Percentiles rank a stretch among this genome's conserved stretches.
These are phyloP conservation scores for Venusia cambrica DNA, from an alignment of 2,888 invertebrate genomes.

Conservation along the genomic window DNA sequence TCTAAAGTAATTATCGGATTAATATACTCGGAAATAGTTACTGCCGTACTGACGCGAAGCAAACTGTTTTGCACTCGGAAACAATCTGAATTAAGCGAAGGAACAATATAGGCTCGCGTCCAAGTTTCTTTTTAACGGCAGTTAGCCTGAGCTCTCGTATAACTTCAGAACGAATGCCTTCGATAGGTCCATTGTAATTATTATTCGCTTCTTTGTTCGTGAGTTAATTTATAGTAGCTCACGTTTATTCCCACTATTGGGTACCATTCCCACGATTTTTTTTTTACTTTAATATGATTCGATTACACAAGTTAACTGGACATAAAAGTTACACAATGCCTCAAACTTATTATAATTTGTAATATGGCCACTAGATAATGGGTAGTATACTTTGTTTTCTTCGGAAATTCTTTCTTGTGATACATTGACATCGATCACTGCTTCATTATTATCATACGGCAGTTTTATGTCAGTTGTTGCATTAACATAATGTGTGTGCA, in stretches of 20 bases:
- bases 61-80: conserved; percentile 69
- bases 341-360: no score
- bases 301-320: not conserved
- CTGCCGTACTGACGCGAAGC: conserved; percentile 38
- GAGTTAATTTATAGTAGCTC: conserved; percentile 76
- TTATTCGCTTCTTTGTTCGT: conserved; percentile 80
- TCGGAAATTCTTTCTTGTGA: no score
- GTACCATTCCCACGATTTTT: conserved; percentile 5
- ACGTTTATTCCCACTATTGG: conserved; percentile 51
- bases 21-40: conserved; percentile 72
- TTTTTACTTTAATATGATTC: not conserved
- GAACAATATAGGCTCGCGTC: conserved; percentile 75
- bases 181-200: conserved; percentile 80
- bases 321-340: no score
- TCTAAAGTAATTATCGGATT: conserved; percentile 79
- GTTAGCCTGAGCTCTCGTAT: conserved; percentile 69
- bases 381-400: no score
- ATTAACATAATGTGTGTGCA: no score
- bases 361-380: no score
- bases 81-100: conserved; percentile 75
- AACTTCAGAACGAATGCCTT: conserved; percentile 77
- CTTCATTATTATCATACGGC: no score
- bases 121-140: conserved; percentile 80
- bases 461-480: no score
- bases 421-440: no score